These are phyloP conservation scores for Nasonia longicornis DNA, from an alignment of 1,140 invertebrate species.

Conservation along the genomic window DNA sequence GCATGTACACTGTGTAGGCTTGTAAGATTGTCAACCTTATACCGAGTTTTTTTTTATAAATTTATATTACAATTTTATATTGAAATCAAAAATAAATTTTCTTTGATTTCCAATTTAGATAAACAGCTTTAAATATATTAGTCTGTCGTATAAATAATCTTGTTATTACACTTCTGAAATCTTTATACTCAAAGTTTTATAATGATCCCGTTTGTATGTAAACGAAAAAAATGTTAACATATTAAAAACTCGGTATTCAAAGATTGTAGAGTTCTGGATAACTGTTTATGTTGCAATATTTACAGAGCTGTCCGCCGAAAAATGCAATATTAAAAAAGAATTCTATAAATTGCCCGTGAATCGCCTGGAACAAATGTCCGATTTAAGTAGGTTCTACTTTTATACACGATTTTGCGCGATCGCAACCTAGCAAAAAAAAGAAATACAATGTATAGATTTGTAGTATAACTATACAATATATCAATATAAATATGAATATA, in stretches of 20 bases:
- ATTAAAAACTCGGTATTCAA: constrained; percentile 16
- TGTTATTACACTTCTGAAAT: not conserved
- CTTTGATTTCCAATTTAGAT: not conserved
- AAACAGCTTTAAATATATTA: not conserved
- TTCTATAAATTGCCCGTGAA: constrained; percentile 14
- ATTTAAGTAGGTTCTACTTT: constrained; percentile 18
- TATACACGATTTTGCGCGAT: constrained; percentile 9
- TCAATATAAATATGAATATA: not conserved
- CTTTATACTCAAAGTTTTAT: not conserved
- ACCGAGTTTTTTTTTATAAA: constrained; percentile 17
- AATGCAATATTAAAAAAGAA: constrained; percentile 14
- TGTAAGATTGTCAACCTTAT: not conserved
- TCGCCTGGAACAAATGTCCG: constrained; percentile 10
- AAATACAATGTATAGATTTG: constrained; percentile 21
- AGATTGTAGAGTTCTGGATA: not conserved
- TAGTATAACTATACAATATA: constrained; percentile 15
- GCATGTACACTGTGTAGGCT: not conserved
- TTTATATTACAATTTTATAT: not conserved
- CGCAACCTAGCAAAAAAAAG: not conserved
- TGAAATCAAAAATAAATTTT: no score
- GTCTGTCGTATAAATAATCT: not conserved
- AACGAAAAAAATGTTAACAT: not conserved
- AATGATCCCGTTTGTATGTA: not conserved
- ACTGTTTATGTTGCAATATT: constrained; percentile 52
- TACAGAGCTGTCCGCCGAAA: constrained; percentile 30